Evolutionary conservation across 2,797 vertebrate species (phyloP).

Genomic region (Alca torda): DNA sequence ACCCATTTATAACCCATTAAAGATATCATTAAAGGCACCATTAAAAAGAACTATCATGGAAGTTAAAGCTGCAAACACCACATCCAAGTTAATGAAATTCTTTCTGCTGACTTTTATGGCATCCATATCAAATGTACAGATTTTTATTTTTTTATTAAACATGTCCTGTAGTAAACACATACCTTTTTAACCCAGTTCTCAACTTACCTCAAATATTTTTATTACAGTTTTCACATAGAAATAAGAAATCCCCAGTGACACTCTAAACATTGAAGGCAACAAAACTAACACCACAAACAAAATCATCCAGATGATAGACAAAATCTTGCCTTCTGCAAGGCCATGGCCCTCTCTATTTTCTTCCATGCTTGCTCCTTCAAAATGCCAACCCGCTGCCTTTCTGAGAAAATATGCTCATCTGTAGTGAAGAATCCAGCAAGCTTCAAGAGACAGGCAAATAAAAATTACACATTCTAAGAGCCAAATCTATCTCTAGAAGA

Average conservation of each 20-base stretch:
- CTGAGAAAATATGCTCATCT: neutral
- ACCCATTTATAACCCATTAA: neutral
- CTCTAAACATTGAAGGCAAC: slow-evolving; percentile 32
- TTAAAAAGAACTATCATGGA: neutral
- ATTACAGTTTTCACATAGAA: slow-evolving; percentile 38
- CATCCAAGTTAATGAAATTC: neutral
- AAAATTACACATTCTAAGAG: neutral
- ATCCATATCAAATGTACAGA: neutral
- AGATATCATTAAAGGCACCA: neutral
- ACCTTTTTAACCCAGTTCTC: neutral
- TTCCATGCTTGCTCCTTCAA: slow-evolving; percentile 35
- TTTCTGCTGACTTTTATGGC: neutral
- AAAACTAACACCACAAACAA: slow-evolving; percentile 9
- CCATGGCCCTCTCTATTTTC: neutral
- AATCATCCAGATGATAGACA: neutral
- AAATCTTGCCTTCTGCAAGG: neutral
- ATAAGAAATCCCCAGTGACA: slow-evolving; percentile 46
- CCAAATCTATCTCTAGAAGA: neutral
- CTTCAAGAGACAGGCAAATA: neutral
- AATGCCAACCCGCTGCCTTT: neutral
- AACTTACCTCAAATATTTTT: slow-evolving; percentile 54
- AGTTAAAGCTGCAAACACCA: neutral
- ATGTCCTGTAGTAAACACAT: neutral
- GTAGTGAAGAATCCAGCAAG: neutral
- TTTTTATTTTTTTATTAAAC: neutral